Percentiles rank a stretch among this genome's conserved stretches.
These are phyloP conservation scores for Opisthograptis luteolata DNA, from an alignment of 2,888 invertebrate species.

Conservation along the genomic window DNA sequence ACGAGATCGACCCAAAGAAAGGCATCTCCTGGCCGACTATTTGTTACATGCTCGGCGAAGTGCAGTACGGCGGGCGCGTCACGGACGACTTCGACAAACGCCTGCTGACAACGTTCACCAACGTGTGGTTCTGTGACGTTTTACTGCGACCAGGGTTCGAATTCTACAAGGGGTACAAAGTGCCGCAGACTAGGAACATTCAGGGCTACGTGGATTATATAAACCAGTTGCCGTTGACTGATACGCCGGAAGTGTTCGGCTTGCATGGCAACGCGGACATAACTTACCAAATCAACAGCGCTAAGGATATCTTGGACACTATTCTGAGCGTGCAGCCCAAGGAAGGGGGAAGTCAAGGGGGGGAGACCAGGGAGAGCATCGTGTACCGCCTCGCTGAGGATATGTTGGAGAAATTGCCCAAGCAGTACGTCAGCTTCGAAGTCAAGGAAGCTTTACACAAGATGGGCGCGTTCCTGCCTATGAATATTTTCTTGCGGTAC, in stretches of 20 bases:
- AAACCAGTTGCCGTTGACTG: constrained; percentile 91
- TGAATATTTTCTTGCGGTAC: constrained; percentile 96
- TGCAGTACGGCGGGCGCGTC: constrained; percentile 94
- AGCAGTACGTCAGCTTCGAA: constrained; percentile 94
- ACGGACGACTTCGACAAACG: constrained; percentile 99
- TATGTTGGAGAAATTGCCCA: constrained; percentile 91
- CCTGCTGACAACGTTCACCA: constrained; percentile 95
- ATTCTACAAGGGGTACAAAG: constrained; percentile 96
- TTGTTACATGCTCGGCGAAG: constrained; percentile 98
- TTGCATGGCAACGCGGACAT: constrained; percentile 98
- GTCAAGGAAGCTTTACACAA: constrained; percentile 94
- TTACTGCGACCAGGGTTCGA: constrained; percentile 94
- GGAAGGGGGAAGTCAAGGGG: constrained; percentile 95
- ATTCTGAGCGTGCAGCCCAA: constrained; percentile 99
- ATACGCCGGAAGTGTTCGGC: constrained; percentile 98
- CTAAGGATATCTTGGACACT: constrained; percentile 96
- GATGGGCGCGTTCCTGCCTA: constrained; percentile 96
- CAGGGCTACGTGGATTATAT: constrained; percentile 93
- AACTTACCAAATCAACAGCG: constrained; percentile 98
- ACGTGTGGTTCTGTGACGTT: constrained; percentile 97
- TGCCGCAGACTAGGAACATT: constrained; percentile 92
- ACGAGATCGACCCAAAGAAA: constrained; percentile 98
- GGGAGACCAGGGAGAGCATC: constrained; percentile 96
- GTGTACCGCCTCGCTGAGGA: constrained; percentile 97
- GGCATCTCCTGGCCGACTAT: constrained; percentile 99